phyloP scores from a whole-genome alignment of 1,140 invertebrate genomes.

The Vanessa atalanta region DNA sequence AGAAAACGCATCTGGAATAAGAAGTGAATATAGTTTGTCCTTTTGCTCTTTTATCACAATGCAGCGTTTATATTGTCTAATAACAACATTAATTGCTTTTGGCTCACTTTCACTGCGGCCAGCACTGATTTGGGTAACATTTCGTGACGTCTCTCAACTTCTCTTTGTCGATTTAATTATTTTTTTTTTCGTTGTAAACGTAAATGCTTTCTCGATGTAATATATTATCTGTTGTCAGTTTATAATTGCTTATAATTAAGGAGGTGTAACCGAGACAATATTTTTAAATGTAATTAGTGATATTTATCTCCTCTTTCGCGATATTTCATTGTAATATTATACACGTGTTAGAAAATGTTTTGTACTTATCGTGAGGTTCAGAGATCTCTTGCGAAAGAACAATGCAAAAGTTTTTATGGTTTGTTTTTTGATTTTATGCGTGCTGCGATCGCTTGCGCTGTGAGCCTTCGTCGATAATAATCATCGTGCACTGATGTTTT shows the following conservation, averaged over 20 bases:
- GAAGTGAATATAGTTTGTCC: conserved; percentile 51
- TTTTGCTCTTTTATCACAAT: conserved; percentile 32
- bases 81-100: conserved; percentile 57
- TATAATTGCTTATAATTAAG: conserved; percentile 34
- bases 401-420: conserved; percentile 73
- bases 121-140: conserved; percentile 61
- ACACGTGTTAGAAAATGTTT: conserved; percentile 65
- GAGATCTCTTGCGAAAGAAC: conserved; percentile 68
- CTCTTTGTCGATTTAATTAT: conserved; percentile 49
- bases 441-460: conserved; percentile 29
- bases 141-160: conserved; percentile 58
- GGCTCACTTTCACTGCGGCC: conserved; percentile 68
- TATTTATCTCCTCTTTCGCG: not conserved
- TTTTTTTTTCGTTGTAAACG: conserved; percentile 45
- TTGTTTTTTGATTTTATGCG: conserved; percentile 68
- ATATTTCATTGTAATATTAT: conserved; percentile 14
- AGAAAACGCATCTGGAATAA: conserved; percentile 61
- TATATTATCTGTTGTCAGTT: conserved; percentile 28
- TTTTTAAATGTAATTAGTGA: not conserved
- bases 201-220: conserved; percentile 58
- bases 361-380: conserved; percentile 58
- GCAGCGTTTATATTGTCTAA: conserved; percentile 46
- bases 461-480: conserved; percentile 33
- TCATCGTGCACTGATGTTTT: conserved; percentile 30
- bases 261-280: conserved; percentile 6